These are phyloP conservation scores for Corapipo altera DNA, from an alignment of 2,113 vertebrate species.

Conservation along the genomic window DNA sequence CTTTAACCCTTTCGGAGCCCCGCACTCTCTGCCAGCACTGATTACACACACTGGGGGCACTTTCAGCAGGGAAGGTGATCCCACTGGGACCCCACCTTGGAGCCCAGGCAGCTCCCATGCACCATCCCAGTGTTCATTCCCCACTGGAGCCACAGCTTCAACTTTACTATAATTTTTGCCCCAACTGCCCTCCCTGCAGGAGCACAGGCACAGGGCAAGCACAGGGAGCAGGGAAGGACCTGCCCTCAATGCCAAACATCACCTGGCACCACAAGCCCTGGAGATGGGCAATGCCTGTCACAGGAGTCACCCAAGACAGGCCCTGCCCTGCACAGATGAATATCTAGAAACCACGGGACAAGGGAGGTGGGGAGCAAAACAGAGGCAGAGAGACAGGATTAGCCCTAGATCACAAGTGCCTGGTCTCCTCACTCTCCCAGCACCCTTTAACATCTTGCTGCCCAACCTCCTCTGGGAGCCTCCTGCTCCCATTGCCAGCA, in stretches of 20 bases:
- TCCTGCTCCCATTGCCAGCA: not conserved
- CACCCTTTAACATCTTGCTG: not conserved
- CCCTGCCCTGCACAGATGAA: not conserved
- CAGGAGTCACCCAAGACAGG: not conserved
- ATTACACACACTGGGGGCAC: not conserved
- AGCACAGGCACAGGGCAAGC: not conserved
- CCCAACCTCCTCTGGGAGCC: not conserved
- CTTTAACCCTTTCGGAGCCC: slow-evolving; percentile 15
- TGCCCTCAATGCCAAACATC: not conserved
- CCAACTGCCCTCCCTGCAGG: not conserved
- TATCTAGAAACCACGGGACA: not conserved
- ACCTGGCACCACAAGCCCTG: not conserved
- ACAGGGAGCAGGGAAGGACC: not conserved
- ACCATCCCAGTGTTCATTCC: accelerated
- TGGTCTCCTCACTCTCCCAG: not conserved
- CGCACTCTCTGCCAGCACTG: not conserved
- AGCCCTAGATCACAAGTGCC: not conserved
- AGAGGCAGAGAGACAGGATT: not conserved
- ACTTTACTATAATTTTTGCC: not conserved
- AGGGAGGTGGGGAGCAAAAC: not conserved
- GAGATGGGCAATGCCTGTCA: not conserved
- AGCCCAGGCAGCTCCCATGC: not conserved
- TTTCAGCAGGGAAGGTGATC: not conserved
- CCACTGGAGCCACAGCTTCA: not conserved
- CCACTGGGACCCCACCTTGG: not conserved